A percentile compares a stretch with the other conserved stretches of the same genome.
Evolutionary conservation across 2,888 invertebrate genomes (phyloP).

Genomic region (Teleiodes luculella): DNA sequence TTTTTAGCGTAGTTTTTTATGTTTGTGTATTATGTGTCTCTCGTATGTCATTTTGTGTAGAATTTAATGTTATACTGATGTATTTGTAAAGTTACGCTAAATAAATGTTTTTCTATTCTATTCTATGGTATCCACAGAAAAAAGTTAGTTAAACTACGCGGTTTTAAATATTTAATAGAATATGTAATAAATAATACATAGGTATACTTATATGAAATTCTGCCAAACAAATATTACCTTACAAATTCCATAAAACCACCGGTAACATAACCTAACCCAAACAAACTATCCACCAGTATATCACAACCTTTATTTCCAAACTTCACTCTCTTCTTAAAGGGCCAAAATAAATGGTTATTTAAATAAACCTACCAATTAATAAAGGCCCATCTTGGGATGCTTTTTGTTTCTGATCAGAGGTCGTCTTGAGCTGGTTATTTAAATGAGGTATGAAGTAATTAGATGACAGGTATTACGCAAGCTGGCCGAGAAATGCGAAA

Average conservation of each 20-base stretch:
- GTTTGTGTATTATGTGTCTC: too few relatives aligned
- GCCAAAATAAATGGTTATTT: neutral
- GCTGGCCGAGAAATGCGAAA: slow-evolving; percentile 53
- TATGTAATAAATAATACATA: too few relatives aligned
- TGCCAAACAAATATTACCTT: neutral
- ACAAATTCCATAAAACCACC: neutral
- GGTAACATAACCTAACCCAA: neutral
- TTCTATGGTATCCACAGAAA: too few relatives aligned
- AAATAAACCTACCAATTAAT: neutral
- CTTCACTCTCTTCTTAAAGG: neutral
- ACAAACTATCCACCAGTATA: neutral
- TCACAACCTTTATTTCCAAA: neutral
- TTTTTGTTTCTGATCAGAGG: neutral
- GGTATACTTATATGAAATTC: too few relatives aligned
- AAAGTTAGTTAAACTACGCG: too few relatives aligned
- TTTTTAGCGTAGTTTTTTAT: too few relatives aligned
- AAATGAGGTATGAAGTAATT: slow-evolving; percentile 40
- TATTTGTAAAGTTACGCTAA: too few relatives aligned
- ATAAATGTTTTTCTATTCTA: too few relatives aligned
- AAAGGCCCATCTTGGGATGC: neutral
- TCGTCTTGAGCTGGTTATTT: slow-evolving; percentile 20
- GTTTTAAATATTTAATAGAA: too few relatives aligned
- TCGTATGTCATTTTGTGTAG: too few relatives aligned
- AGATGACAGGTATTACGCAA: slow-evolving; percentile 47
- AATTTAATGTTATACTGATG: too few relatives aligned